Conservation (phyloP, 1,140 invertebrate species). For the Nasonia giraulti region DNA sequence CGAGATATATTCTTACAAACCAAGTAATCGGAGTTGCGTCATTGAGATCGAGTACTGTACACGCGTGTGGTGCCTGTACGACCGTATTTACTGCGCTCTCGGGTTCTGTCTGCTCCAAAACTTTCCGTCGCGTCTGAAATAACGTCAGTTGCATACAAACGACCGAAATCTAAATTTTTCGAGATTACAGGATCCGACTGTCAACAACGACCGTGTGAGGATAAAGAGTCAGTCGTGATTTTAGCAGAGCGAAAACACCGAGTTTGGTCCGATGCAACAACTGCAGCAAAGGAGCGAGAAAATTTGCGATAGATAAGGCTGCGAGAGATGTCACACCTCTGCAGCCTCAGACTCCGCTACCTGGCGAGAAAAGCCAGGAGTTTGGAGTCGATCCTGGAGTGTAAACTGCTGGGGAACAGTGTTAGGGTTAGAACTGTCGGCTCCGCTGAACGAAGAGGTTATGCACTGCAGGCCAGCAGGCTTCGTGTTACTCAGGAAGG, state of each 20-base stretch:
- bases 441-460: conserved; percentile 54
- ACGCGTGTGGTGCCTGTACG: too few species aligned
- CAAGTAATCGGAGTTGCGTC: too few species aligned
- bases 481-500: not conserved
- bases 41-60: too few species aligned
- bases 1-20: too few species aligned
- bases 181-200: too few species aligned
- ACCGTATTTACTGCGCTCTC: too few species aligned
- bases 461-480: conserved; percentile 32
- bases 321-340: conserved; percentile 59
- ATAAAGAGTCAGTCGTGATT: not conserved
- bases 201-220: too few species aligned
- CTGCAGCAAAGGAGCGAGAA: conserved; percentile 3
- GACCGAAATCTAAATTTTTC: too few species aligned
- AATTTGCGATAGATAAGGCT: not conserved
- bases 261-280: not conserved
- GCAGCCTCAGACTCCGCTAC: conserved; percentile 44
- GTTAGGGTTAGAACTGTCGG: conserved; percentile 1
- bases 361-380: conserved; percentile 30
- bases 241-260: not conserved
- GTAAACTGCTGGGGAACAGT: conserved; percentile 6
- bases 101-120: too few species aligned
- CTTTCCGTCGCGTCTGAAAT: too few species aligned
- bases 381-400: conserved; percentile 35
- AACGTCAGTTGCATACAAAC: too few species aligned